Base-by-base conservation (phyloP, 2,888 invertebrate genomes). In the Phyto melanocephala region DNA sequence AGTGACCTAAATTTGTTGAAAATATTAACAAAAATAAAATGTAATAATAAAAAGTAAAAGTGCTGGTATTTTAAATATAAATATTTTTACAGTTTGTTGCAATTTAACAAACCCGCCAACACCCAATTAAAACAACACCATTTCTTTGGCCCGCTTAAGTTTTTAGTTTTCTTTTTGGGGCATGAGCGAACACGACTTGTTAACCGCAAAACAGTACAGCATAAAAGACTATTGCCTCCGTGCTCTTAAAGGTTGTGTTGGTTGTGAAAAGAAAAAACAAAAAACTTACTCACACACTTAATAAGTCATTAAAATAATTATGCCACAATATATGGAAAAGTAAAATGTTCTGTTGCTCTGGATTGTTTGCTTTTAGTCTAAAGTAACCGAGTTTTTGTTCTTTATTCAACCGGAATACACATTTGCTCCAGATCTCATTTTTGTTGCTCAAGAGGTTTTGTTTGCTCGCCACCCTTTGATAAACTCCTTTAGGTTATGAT, bases 251-350 rank as follows among this genome's bases (percentile, higher is more conserved):
- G 13, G 13, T 47, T 37, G 33, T 33, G 33, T 45, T 33, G 40
- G 17, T 52, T 33, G 42, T 65, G 10, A 22, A 56, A 76, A 65
- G 40, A 62, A 42, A 42, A 68, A n/a, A n/a, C n/a, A n/a, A n/a
- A n/a, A n/a, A n/a, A n/a, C n/a, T n/a, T n/a, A n/a, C n/a, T n/a
- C n/a, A n/a, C n/a, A 65, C 81, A 79, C 75, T 82, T 78, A 65
- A 82, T 78, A 78, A 82, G 78, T 79, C 78, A 79, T 82, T 78
- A 71, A 78, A 82, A 60, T 70, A 79, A 82, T 75, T 74, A 67
- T 60, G 50, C 22, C 40, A 65, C 58, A 79, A 72, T 65, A 67
- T 58, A 28, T 33, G 17, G 7, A 62, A 60, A 8, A 17, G n/a
- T n/a, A n/a, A n/a, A n/a, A 1, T 28, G 11, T 33, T 35, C 13